A percentile compares a stretch with the other conserved stretches of the same genome.
Conservation (phyloP, 1,140 invertebrate species). For the Asbolus verrucosus region DNA sequence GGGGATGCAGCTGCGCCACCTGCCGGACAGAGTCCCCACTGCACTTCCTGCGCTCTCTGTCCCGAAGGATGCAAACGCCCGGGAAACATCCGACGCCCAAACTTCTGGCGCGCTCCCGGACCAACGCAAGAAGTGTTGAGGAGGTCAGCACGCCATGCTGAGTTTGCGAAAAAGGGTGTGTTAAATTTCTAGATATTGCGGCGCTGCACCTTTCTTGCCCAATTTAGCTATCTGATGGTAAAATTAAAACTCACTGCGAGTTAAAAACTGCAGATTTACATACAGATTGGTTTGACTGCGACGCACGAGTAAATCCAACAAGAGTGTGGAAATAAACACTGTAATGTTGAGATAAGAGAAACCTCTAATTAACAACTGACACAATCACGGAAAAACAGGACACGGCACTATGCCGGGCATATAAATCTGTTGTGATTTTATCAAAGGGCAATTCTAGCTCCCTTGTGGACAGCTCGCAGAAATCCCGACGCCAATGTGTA, state of each 20-base stretch:
- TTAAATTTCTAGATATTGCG: no score
- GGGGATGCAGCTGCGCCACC: background rate
- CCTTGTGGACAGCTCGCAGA: constrained; percentile 42
- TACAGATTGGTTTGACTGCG: constrained; percentile 1
- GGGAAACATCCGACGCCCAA: no score
- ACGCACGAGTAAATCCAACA: constrained; percentile 44
- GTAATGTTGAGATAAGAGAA: constrained; percentile 49
- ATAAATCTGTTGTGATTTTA: constrained; percentile 56
- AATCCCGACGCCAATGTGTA: background rate
- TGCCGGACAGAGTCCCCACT: constrained; percentile 7
- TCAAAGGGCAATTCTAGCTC: constrained; percentile 53
- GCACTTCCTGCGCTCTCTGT: no score
- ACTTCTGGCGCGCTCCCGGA: no score
- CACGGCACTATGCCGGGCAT: constrained; percentile 50
- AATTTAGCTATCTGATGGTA: no score
- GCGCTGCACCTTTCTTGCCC: no score
- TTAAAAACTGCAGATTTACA: no score
- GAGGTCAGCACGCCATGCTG: no score
- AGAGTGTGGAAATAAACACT: constrained; percentile 52
- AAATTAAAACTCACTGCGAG: no score
- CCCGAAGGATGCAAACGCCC: background rate
- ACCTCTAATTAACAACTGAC: constrained; percentile 59
- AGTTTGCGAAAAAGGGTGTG: no score
- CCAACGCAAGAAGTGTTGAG: background rate
- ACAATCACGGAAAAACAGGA: constrained; percentile 56